phyloP scores from a whole-genome alignment of 2,113 vertebrate genomes.

The Cricetomys ansorgei region DNA sequence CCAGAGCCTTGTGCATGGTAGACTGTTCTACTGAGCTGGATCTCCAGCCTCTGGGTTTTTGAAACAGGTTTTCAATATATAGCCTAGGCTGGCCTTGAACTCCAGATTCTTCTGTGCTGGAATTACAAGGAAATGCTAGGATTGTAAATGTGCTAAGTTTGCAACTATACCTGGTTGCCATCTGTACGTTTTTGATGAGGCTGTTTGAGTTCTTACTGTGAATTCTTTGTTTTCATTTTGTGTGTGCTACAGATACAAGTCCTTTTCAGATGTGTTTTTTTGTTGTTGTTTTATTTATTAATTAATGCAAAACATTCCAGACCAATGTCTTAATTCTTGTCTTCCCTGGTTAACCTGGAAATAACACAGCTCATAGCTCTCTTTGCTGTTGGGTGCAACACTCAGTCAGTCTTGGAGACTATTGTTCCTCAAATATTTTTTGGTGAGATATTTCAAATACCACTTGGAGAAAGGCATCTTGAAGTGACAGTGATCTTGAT shows the following conservation, averaged over 20 bases:
- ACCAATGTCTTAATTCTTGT: no score
- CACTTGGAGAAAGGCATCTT: no score
- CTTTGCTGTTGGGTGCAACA: no score
- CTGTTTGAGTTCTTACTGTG: not conserved
- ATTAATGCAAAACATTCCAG: no score
- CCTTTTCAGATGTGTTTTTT: not conserved
- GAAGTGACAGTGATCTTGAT: no score
- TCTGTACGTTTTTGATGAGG: not conserved
- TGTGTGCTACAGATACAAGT: not conserved
- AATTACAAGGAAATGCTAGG: not conserved
- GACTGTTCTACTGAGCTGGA: not conserved
- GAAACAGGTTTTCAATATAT: not conserved
- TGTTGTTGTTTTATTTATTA: no score
- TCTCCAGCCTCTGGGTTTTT: not conserved
- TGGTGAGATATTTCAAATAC: no score
- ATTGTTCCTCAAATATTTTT: no score
- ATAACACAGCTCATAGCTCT: no score
- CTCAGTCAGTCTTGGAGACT: no score
- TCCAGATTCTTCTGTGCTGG: not conserved
- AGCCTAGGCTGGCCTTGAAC: not conserved
- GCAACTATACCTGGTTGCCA: not conserved
- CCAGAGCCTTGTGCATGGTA: not conserved
- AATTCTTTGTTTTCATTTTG: not conserved
- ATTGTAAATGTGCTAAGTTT: not conserved
- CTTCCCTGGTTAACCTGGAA: no score